Conservation (phyloP, 2,797 vertebrate genomes). For the Silurus aristotelis region DNA sequence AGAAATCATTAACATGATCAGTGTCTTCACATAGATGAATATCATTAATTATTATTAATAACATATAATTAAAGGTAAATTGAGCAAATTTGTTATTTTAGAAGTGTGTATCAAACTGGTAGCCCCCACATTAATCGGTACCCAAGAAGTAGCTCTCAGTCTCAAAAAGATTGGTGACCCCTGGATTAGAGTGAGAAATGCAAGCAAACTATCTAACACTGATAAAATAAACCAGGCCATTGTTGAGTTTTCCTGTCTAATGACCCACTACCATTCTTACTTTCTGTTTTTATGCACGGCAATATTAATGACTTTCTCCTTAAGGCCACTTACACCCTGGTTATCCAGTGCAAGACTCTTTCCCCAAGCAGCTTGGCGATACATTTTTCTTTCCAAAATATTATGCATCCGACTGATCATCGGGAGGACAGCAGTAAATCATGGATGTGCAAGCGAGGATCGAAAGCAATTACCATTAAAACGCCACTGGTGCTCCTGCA, state of each 20-base stretch:
- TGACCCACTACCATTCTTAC: slow-evolving; percentile 69
- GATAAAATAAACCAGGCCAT: slow-evolving; percentile 65
- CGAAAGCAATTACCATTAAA: slow-evolving; percentile 98
- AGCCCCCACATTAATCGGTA: too few relatives aligned
- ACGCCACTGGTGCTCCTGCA: slow-evolving; percentile 76
- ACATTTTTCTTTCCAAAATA: slow-evolving; percentile 85
- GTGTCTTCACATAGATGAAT: too few relatives aligned
- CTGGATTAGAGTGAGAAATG: not conserved
- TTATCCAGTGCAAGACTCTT: slow-evolving; percentile 7
- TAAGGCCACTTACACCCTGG: slow-evolving; percentile 20
- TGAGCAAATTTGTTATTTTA: too few relatives aligned
- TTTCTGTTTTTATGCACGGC: slow-evolving; percentile 56
- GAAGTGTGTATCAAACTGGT: too few relatives aligned
- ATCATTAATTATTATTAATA: too few relatives aligned
- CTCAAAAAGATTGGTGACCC: too few relatives aligned
- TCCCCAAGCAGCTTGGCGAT: slow-evolving; percentile 54
- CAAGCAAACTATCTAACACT: slow-evolving; percentile 63
- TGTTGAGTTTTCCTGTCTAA: slow-evolving; percentile 68
- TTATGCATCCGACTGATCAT: slow-evolving; percentile 86
- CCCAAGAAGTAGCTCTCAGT: too few relatives aligned
- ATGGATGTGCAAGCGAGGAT: slow-evolving; percentile 82
- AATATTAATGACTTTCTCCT: slow-evolving; percentile 61
- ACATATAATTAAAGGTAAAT: too few relatives aligned
- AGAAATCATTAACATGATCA: too few relatives aligned
- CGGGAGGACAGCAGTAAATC: slow-evolving; percentile 81